Evolutionary conservation across 2,797 vertebrate genomes (phyloP).

Genomic region (Selene dorsalis): DNA sequence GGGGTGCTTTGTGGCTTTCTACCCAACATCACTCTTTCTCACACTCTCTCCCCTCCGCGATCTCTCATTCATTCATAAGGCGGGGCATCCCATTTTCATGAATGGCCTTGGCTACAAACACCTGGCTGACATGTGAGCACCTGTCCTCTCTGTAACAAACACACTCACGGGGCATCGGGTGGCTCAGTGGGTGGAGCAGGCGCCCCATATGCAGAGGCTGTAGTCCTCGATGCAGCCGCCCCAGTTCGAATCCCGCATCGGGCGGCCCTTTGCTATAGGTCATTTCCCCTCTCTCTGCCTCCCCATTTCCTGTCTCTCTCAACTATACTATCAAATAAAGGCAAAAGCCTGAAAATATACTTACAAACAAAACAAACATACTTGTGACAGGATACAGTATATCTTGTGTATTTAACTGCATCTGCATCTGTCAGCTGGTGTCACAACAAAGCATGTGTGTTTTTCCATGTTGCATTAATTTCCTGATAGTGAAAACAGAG

Average conservation of each 20-base stretch:
- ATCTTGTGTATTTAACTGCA: not conserved
- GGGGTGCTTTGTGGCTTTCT: constrained; percentile 16
- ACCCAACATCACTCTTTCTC: constrained; percentile 25
- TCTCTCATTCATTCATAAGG: constrained; percentile 4
- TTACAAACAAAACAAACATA: too few relatives aligned
- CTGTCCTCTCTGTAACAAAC: not conserved
- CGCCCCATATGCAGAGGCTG: too few relatives aligned
- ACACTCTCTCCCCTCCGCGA: not conserved
- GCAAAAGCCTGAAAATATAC: too few relatives aligned
- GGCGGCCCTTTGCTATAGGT: too few relatives aligned
- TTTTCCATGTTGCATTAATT: constrained; percentile 16
- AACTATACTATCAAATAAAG: too few relatives aligned
- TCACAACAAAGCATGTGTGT: constrained; percentile 15
- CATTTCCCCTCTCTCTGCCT: too few relatives aligned
- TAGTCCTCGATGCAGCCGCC: too few relatives aligned
- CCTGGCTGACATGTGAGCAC: constrained; percentile 4
- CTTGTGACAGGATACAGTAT: not conserved
- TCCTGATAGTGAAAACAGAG: constrained; percentile 26
- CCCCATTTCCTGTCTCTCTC: too few relatives aligned
- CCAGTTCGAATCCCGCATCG: too few relatives aligned
- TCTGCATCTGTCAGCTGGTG: constrained; percentile 10
- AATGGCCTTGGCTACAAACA: constrained; percentile 39
- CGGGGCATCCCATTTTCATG: constrained; percentile 20
- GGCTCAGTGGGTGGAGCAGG: too few relatives aligned
- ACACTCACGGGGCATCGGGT: not conserved